Evolutionary conservation across 1,140 invertebrate genomes (phyloP).

Genomic region (Eriosoma lanigerum): DNA sequence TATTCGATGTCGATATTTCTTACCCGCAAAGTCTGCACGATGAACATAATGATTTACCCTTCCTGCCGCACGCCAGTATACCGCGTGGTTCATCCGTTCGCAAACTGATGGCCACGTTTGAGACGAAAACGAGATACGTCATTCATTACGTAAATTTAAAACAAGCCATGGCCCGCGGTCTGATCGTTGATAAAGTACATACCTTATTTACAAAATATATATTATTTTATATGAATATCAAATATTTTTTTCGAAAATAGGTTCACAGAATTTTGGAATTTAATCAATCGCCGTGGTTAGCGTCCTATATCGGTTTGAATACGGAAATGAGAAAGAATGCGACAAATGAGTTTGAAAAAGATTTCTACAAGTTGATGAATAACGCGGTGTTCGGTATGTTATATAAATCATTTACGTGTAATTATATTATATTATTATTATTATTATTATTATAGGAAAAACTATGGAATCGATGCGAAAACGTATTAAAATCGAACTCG

Average conservation of each 20-base stretch:
- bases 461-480: too few species aligned
- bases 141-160: constrained; percentile 62
- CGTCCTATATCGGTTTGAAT: constrained; percentile 59
- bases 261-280: constrained; percentile 62
- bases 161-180: constrained; percentile 59
- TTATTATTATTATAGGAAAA: too few species aligned
- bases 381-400: constrained; percentile 54
- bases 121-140: constrained; percentile 59
- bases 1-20: constrained; percentile 55
- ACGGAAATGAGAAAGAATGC: constrained; percentile 58
- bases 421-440: too few species aligned
- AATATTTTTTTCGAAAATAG: constrained; percentile 55
- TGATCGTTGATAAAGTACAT: constrained; percentile 59
- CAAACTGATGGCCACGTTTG: constrained; percentile 57
- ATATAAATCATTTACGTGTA: too few species aligned
- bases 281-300: constrained; percentile 55
- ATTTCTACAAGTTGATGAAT: too few species aligned
- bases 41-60: constrained; percentile 58
- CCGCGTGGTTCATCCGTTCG: background rate
- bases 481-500: too few species aligned
- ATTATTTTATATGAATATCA: constrained; percentile 55
- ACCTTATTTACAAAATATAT: too few species aligned
- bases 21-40: constrained; percentile 56
- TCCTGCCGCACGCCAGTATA: constrained; percentile 56
- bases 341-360: constrained; percentile 59